Base-by-base conservation (phyloP, 2,888 invertebrate genomes). In the Tetragonula carbonaria region DNA sequence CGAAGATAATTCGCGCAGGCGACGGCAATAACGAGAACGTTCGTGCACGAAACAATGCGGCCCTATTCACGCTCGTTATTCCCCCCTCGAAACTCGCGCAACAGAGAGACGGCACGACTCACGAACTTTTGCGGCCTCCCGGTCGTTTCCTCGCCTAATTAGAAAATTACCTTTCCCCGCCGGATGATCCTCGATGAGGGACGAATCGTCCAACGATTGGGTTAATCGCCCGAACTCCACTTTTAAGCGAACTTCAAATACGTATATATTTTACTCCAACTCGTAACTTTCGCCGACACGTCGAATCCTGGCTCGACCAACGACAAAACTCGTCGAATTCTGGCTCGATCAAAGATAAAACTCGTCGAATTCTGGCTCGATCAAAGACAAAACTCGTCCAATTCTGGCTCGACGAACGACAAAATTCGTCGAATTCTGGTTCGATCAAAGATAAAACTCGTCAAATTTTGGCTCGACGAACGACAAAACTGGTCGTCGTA, bases 31-130 rank as follows among this genome's bases (percentile, higher is more conserved):
- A 86, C 80, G 78, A 80, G 82, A 78, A 78, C 71, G 79, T 85
- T 82, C 78, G 82, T 78, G 87, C 88, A 82, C 87, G 84, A 80
- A 87, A 88, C 84, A 85, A 85, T 83, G 84, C 67, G 78, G 63
- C 70, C 66, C 83, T 75, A 80, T 88, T 88, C 74, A 83, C 79
- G 85, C 81, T 85, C 83, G 74, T 87, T 84, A 84, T 79, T 86
- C 82, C 81, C 65, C 76, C 78, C 70, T 81, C 67, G 80, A 82
- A 82, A 76, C 74, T 67, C 82, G n/a, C 65, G 82, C 79, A 71
- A 78, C 66, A 72, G 74, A 45, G 45, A 45, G 45, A 8, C 51
- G 74, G 62, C 59, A 66, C 28, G 67, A 62, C 78, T 74, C 79
- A 79, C 79, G 77, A 82, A 78, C 76, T 84, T 70, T 50, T 14